Percentiles rank a stretch among this genome's conserved stretches.
These are phyloP conservation scores for Erebia ligea DNA, from an alignment of 2,888 invertebrate genomes.

Conservation along the genomic window DNA sequence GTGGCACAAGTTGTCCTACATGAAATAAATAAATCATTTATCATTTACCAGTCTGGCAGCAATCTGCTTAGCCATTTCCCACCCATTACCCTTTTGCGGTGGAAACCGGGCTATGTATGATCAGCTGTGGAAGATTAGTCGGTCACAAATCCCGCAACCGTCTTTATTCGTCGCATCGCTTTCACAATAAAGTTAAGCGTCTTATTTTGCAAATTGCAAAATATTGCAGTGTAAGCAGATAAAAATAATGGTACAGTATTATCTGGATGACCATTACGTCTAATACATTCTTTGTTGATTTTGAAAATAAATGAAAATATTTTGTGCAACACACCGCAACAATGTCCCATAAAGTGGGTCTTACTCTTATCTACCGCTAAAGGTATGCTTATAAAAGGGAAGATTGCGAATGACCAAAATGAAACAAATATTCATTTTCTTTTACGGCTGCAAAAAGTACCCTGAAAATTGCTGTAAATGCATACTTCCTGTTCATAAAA, in stretches of 20 bases:
- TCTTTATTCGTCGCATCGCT: too few relatives aligned
- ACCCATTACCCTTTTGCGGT: too few relatives aligned
- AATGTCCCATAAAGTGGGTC: not conserved
- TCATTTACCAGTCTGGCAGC: too few relatives aligned
- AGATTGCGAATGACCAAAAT: slow-evolving; percentile 4
- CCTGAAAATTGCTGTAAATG: not conserved
- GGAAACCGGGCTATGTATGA: too few relatives aligned
- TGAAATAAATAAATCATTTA: too few relatives aligned
- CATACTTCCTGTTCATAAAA: not conserved
- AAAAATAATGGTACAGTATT: not conserved
- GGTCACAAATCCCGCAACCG: too few relatives aligned
- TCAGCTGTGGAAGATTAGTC: too few relatives aligned
- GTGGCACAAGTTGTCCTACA: too few relatives aligned
- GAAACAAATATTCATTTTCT: slow-evolving; percentile 15
- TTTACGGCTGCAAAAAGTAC: slow-evolving; percentile 6
- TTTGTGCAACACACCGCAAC: not conserved
- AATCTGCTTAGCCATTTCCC: too few relatives aligned
- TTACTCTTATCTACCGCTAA: not conserved
- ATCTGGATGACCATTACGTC: not conserved
- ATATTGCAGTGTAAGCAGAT: too few relatives aligned
- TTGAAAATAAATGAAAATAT: slow-evolving; percentile 6
- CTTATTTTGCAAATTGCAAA: too few relatives aligned
- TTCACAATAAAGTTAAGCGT: too few relatives aligned
- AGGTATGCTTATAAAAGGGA: slow-evolving; percentile 5
- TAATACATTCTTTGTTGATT: not conserved